Evolutionary conservation across 2,888 invertebrate species (phyloP), one percentile per base, ranked within the genome.

Genomic region (Acrocyrtus sp.): DNA sequence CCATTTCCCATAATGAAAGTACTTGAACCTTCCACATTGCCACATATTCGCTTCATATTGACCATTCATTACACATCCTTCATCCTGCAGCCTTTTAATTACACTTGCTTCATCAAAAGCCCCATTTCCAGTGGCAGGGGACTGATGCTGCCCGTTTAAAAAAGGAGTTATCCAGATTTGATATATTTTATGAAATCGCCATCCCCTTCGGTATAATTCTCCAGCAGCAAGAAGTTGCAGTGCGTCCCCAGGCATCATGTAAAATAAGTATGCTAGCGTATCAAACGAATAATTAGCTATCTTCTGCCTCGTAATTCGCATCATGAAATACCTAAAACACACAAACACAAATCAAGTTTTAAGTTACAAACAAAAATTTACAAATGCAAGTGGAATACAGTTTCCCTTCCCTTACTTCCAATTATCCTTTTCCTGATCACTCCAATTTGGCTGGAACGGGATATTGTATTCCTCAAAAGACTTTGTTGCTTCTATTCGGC

Each of bases 91-190:
- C n/a, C n/a, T n/a, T n/a, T n/a, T n/a, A n/a, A n/a, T n/a, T n/a
- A n/a, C n/a, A n/a, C n/a, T n/a, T n/a, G n/a, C n/a, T n/a, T n/a
- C n/a, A n/a, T n/a, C n/a, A n/a, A n/a, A n/a, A n/a, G n/a, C n/a
- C n/a, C n/a, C n/a, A n/a, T n/a, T n/a, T n/a, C n/a, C n/a, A n/a
- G n/a, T n/a, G n/a, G n/a, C n/a, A n/a, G n/a, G n/a, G n/a, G n/a
- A n/a, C n/a, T n/a, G n/a, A n/a, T n/a, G n/a, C n/a, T n/a, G n/a
- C n/a, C n/a, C n/a, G n/a, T n/a, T n/a, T n/a, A n/a, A n/a, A 47
- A 29, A 48, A 1, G 51, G 67, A 10, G 58, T 51, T n/a, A 67
- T 34, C 68, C 68, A 68, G 19, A 68, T 54, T 19, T 61, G 60
- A 15, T 27, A 53, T 1, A 50, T 22, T 50, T 56, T 72, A 21